These are phyloP conservation scores for Prunella himalayana DNA, from an alignment of 2,113 vertebrate species.

Conservation along the genomic window DNA sequence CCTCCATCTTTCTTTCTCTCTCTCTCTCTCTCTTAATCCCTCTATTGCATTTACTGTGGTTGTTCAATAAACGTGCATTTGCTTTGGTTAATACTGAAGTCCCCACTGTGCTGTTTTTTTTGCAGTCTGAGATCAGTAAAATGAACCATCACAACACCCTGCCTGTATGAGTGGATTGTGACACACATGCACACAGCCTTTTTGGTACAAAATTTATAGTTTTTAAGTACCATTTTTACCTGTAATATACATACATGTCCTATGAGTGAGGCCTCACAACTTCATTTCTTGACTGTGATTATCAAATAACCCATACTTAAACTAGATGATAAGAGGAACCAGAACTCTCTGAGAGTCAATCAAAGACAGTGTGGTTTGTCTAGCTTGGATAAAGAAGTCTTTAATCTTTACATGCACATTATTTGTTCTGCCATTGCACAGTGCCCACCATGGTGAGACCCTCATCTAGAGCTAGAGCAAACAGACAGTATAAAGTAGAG, in stretches of 20 bases:
- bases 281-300: not conserved
- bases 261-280: not conserved
- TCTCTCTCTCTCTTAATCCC: too few species aligned
- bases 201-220: not conserved
- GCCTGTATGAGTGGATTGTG: too few species aligned
- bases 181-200: rapidly evolving
- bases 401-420: constrained; percentile 8
- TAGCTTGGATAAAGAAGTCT: constrained; percentile 1
- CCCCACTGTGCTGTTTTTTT: too few species aligned
- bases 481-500: not conserved
- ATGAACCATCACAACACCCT: too few species aligned
- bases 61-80: too few species aligned
- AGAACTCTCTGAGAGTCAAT: not conserved
- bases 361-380: not conserved
- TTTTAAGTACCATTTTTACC: not conserved
- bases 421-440: constrained; percentile 4
- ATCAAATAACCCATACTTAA: not conserved
- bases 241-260: not conserved
- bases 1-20: too few species aligned
- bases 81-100: too few species aligned
- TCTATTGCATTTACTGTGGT: too few species aligned
- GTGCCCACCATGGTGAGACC: constrained; percentile 3
- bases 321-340: not conserved
- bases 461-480: not conserved
- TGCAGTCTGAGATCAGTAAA: too few species aligned